These are phyloP conservation scores for Fukomys damarensis DNA, from an alignment of 2,113 vertebrate species.

Conservation along the genomic window DNA sequence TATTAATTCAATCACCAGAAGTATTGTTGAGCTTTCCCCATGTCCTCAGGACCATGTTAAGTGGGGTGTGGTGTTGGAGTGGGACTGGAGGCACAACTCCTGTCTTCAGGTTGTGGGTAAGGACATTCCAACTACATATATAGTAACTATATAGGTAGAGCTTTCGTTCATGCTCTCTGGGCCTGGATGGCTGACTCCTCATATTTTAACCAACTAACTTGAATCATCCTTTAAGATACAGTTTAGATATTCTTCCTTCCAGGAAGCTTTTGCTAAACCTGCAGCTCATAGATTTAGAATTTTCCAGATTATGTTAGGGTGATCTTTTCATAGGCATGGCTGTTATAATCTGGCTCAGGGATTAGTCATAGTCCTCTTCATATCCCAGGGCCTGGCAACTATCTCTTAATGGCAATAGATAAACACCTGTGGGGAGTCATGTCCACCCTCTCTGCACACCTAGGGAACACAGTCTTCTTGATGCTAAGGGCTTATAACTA, in stretches of 20 bases:
- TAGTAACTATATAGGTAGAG: neutral
- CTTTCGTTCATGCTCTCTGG: neutral
- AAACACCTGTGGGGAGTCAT: neutral
- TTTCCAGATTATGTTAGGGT: conserved; percentile 17
- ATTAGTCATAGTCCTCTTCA: neutral
- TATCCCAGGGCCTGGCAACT: neutral
- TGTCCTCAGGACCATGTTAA: neutral
- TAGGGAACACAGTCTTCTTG: neutral
- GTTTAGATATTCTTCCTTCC: neutral
- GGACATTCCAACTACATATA: neutral
- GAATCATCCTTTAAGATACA: neutral
- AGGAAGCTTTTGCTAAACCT: conserved; percentile 12
- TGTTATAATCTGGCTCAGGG: conserved; percentile 24
- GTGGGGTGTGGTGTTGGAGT: neutral
- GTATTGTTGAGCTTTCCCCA: neutral
- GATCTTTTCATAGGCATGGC: neutral
- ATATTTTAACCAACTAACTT: neutral
- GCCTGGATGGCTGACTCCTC: neutral
- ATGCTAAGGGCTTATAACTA: neutral
- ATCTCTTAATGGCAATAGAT: neutral
- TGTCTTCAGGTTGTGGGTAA: neutral
- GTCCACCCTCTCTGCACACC: neutral
- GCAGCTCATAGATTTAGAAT: neutral
- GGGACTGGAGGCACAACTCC: neutral
- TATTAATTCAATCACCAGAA: neutral